Evolutionary conservation across 2,797 vertebrate genomes (phyloP).

Genomic region (Pseudomugil gertrudae): DNA sequence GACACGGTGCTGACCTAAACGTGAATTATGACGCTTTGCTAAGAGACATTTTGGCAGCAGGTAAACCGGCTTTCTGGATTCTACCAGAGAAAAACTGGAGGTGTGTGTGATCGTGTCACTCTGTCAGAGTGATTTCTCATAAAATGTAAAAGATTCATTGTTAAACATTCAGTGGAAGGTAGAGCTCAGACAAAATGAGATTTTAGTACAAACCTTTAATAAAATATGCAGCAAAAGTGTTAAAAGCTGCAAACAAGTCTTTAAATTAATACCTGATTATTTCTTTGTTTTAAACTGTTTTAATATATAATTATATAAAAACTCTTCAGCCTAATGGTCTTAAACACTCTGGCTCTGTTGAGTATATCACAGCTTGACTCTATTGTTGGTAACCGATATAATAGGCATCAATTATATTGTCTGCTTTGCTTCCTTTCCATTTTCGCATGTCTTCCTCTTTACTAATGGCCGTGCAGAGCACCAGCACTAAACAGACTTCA

Average conservation of each 20-base stretch:
- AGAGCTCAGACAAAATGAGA: not conserved
- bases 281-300: conserved; percentile 12
- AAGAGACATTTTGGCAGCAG: not conserved
- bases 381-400: conserved; percentile 27
- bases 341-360: conserved; percentile 15
- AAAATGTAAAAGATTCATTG: not conserved
- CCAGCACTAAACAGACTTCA: conserved; percentile 19
- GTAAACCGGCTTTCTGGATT: not conserved
- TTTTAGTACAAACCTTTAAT: not conserved
- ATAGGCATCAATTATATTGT: conserved; percentile 40
- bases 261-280: conserved; percentile 13
- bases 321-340: not conserved
- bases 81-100: no score
- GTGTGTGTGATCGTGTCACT: no score
- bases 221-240: no score
- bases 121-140: not conserved
- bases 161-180: not conserved
- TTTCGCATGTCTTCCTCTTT: conserved; percentile 18
- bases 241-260: not conserved
- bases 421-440: conserved; percentile 49
- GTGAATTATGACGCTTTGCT: not conserved
- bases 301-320: conserved; percentile 4
- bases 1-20: not conserved
- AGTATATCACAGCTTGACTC: conserved; percentile 29
- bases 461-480: conserved; percentile 28